A percentile compares a stretch with the other conserved stretches of the same genome.
Evolutionary conservation across 2,113 vertebrate species (phyloP).

Genomic region (Trichomycterus rosablanca): DNA sequence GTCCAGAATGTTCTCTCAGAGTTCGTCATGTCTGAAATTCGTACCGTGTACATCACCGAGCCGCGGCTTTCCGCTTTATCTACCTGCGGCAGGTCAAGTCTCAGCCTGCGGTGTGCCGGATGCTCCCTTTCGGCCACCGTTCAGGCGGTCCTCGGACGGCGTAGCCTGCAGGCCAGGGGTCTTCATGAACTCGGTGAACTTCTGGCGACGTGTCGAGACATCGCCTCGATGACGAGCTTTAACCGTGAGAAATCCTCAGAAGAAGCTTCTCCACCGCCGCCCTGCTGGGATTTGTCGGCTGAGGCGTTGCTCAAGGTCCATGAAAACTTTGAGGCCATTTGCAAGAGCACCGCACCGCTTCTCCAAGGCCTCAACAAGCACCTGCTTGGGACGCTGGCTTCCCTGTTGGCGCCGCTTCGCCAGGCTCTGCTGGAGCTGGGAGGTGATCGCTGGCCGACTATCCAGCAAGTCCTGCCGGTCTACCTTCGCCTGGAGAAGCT

Average conservation of each 20-base stretch:
- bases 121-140: slow-evolving; percentile 90
- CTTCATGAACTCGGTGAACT: slow-evolving; percentile 94
- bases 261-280: slow-evolving; percentile 72
- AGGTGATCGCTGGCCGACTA: slow-evolving; percentile 86
- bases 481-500: slow-evolving; percentile 95
- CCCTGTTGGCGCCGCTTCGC: slow-evolving; percentile 85
- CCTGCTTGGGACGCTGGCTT: slow-evolving; percentile 86
- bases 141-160: slow-evolving; percentile 88
- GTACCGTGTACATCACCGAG: slow-evolving; percentile 91
- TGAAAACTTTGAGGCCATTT: slow-evolving; percentile 92
- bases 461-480: slow-evolving; percentile 93
- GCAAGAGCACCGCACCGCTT: slow-evolving; percentile 86
- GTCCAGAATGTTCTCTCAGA: slow-evolving; percentile 96
- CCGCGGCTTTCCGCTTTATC: slow-evolving; percentile 73
- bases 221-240: slow-evolving; percentile 82
- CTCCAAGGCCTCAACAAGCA: slow-evolving; percentile 96
- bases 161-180: slow-evolving; percentile 90
- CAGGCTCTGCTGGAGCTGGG: slow-evolving; percentile 89
- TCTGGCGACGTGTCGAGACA: slow-evolving; percentile 84
- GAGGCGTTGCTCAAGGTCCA: slow-evolving; percentile 94
- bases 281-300: slow-evolving; percentile 92
- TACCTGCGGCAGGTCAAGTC: slow-evolving; percentile 80
- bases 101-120: slow-evolving; percentile 88
- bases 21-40: slow-evolving; percentile 97
- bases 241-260: slow-evolving; percentile 63